Conservation (phyloP, 2,113 vertebrate genomes). For the Gambusia affinis region DNA sequence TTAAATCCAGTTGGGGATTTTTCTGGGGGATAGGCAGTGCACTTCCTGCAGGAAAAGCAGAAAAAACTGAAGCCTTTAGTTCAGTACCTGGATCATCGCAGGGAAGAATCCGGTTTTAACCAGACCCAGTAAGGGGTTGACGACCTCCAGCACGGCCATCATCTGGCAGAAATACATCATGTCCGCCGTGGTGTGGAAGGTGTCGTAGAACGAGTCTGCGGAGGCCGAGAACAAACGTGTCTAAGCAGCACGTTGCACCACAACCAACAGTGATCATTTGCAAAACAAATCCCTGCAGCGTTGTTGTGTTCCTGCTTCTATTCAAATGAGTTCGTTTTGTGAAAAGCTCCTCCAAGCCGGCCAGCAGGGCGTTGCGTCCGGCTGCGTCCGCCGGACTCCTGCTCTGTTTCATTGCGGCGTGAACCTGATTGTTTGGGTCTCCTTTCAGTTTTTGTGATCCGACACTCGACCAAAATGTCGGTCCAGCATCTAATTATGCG, state of each 20-base stretch:
- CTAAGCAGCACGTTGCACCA: conserved; percentile 9
- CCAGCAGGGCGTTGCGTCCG: conserved; percentile 1
- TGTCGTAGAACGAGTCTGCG: conserved; percentile 91
- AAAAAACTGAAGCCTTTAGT: neutral
- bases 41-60: neutral
- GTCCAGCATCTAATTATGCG: conserved; percentile 1
- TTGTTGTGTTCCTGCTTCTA: conserved; percentile 41
- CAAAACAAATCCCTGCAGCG: conserved; percentile 60
- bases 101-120: conserved; percentile 85
- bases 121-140: conserved; percentile 88
- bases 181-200: conserved; percentile 88
- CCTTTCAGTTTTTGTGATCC: conserved; percentile 7
- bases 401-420: neutral
- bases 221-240: conserved; percentile 27
- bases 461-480: neutral
- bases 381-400: conserved; percentile 13
- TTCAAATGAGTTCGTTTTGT: conserved; percentile 47
- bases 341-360: conserved; percentile 41
- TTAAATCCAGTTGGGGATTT: no score
- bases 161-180: conserved; percentile 97
- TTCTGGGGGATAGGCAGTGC: no score
- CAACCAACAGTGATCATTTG: conserved; percentile 49
- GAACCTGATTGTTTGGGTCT: neutral
- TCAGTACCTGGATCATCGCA: conserved; percentile 86
- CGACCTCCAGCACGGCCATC: conserved; percentile 86